Base-by-base conservation (phyloP, 1,140 invertebrate genomes). In the Heliothis subflexa region DNA sequence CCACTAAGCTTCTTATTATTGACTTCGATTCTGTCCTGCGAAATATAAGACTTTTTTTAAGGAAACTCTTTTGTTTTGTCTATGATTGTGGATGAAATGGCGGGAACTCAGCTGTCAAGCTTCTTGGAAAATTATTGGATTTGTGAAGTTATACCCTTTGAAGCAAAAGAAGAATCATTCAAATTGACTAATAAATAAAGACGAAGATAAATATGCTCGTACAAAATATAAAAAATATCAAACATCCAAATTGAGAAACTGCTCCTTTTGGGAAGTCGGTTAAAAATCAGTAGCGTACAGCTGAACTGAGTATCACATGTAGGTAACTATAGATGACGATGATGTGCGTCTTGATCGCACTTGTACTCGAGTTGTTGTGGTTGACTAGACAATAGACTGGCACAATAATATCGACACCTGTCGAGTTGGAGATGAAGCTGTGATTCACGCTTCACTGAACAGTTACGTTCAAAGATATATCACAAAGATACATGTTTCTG, bases 1-100 rank as follows among this genome's bases (percentile, higher is more conserved):
- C 97, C 1, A 98, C 97, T 1, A 97, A 96, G 86, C 97, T 97
- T 59, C 97, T 96, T 21, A 99, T 96, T 83, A 99, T 97, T 81
- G 97, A 97, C 85, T 97, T 96, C 21, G 97, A 96, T 93, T 98
- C 97, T 89, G 97, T 96, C 88, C 97, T 97, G 93, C 45, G 55
- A 78, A 68, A 55, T 57, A 76, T 70, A 11, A 57, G 14, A 71
- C 21, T 78, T 33, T 28, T n/a, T 10, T 70, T 25, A 9, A 40
- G 33, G 33, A 68, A 49, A 54, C 9, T 55, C 11, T 10, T 55
- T 55, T 18, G 52, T 55, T 25, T 25, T 25, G 21, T 25, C 21
- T 25, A 25, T 25, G 21, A 25, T 25, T 16, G 9, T 18, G 2
- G 16, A 55, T 5, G 9, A 40, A 40, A 40, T 40, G 16, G 13